phyloP scores from a whole-genome alignment of 2,888 invertebrate genomes.

The Mesochorus sp. region DNA sequence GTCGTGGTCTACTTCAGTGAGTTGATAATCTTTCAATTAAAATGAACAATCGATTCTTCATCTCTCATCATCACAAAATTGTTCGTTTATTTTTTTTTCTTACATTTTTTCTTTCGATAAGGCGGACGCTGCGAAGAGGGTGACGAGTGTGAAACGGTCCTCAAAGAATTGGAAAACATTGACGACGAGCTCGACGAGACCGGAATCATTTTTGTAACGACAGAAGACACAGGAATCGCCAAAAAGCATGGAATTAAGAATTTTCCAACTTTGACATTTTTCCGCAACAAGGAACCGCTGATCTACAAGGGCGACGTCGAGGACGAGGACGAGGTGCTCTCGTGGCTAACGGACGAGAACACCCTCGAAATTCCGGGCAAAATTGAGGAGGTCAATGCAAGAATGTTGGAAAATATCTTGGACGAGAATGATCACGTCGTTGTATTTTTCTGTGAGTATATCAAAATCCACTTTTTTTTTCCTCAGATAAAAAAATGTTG shows the following conservation, averaged over 20 bases:
- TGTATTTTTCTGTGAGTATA: constrained; percentile 95
- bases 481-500: no score
- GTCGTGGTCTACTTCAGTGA: constrained; percentile 96
- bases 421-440: constrained; percentile 94
- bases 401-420: constrained; percentile 95
- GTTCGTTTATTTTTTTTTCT: not conserved
- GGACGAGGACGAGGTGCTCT: constrained; percentile 95
- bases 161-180: constrained; percentile 94
- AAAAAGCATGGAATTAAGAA: constrained; percentile 93
- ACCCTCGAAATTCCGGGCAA: constrained; percentile 95
- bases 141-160: constrained; percentile 92
- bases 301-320: constrained; percentile 93
- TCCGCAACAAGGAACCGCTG: constrained; percentile 95
- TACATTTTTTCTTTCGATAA: constrained; percentile 69
- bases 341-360: constrained; percentile 95
- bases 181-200: constrained; percentile 96
- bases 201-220: constrained; percentile 96
- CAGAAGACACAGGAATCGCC: constrained; percentile 91
- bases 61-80: not conserved
- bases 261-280: constrained; percentile 94
- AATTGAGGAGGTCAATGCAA: constrained; percentile 95
- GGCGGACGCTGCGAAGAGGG: constrained; percentile 94
- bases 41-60: not conserved
- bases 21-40: constrained; percentile 13
- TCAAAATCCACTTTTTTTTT: not conserved